Conservation (phyloP, 2,888 invertebrate species). For the Aporophyla lueneburgensis region DNA sequence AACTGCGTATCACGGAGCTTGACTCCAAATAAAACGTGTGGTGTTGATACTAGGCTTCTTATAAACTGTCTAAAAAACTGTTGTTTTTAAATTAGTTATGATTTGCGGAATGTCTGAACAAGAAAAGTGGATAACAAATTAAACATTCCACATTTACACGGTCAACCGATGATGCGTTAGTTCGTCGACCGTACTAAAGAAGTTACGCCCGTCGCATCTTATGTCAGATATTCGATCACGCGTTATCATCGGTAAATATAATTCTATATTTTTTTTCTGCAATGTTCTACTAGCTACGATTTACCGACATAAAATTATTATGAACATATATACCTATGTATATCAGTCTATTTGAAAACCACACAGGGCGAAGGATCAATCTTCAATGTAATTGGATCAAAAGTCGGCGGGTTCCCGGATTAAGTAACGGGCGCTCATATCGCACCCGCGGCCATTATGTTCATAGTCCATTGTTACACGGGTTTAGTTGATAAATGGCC, state of each 20-base stretch:
- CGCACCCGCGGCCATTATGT: constrained; percentile 7
- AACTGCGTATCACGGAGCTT: constrained; percentile 58
- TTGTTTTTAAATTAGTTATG: not conserved
- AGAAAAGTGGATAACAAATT: not conserved
- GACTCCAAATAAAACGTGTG: constrained; percentile 51
- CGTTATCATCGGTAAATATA: too few species aligned
- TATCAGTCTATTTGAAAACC: not conserved
- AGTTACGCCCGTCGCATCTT: not conserved
- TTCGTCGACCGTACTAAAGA: not conserved
- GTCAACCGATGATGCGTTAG: not conserved
- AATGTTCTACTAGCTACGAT: not conserved
- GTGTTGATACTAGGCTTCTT: not conserved
- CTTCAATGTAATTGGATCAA: constrained; percentile 70
- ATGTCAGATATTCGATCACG: too few species aligned
- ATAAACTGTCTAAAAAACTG: constrained; percentile 1
- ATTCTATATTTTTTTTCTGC: not conserved
- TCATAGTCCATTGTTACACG: constrained; percentile 44
- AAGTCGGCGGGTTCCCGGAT: constrained; percentile 62
- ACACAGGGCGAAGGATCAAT: constrained; percentile 44
- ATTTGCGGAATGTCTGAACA: not conserved
- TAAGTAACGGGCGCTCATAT: constrained; percentile 13
- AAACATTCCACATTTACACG: not conserved
- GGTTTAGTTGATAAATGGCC: constrained; percentile 6
- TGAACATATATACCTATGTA: not conserved
- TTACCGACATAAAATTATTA: not conserved